phyloP scores from a whole-genome alignment of 2,888 invertebrate genomes.

The Anaspis maculata region DNA sequence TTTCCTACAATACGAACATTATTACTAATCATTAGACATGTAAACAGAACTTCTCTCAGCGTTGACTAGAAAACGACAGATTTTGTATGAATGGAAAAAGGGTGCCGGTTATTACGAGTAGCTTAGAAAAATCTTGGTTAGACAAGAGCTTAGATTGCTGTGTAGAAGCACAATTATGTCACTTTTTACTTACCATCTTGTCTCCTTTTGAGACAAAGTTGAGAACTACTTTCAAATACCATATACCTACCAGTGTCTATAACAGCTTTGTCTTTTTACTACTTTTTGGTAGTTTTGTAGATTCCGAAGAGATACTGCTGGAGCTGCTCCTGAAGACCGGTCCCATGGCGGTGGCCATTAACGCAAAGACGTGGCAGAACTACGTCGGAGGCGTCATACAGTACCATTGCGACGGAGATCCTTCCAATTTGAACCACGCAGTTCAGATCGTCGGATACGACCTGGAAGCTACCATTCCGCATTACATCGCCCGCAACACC shows the following conservation, averaged over 20 bases:
- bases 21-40: no score
- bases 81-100: no score
- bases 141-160: no score
- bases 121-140: no score
- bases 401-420: conserved; percentile 62
- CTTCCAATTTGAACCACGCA: conserved; percentile 65
- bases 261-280: no score
- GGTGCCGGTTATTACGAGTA: no score
- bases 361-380: conserved; percentile 79
- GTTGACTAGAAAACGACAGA: no score
- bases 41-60: no score
- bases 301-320: conserved; percentile 56
- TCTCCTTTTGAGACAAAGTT: no score
- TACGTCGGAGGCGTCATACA: conserved; percentile 79
- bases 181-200: no score
- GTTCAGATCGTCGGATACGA: conserved; percentile 81
- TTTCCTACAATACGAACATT: no score
- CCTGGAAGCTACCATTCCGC: conserved; percentile 58
- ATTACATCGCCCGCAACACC: conserved; percentile 78
- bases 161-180: no score
- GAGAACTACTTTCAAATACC: not conserved
- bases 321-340: conserved; percentile 57
- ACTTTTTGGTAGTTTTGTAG: conserved; percentile 49
- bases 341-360: conserved; percentile 73
- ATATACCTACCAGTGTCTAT: not conserved